Percentiles rank a stretch among this genome's conserved stretches.
Conservation (phyloP, 2,888 invertebrate species). For the Arrhopalites spinosus region DNA sequence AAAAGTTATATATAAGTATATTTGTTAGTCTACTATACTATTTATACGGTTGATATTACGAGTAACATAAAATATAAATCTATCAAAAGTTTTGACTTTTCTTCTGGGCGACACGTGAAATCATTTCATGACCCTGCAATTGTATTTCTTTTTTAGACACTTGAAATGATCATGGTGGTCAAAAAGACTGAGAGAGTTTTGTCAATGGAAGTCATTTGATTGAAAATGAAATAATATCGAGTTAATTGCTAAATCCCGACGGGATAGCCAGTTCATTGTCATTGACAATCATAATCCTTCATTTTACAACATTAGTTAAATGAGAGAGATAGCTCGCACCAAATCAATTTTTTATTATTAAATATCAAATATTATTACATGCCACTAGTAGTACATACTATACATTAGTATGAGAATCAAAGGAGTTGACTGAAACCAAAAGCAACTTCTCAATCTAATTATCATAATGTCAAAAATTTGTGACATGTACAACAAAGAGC, state of each 20-base stretch:
- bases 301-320: neutral
- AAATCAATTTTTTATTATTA: neutral
- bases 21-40: too few relatives aligned
- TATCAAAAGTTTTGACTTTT: constrained; percentile 3
- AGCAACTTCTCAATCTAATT: too few relatives aligned
- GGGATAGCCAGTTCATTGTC: constrained; percentile 19
- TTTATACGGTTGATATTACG: too few relatives aligned
- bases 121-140: constrained; percentile 11
- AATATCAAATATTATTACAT: neutral
- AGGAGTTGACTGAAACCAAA: too few relatives aligned
- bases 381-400: too few relatives aligned
- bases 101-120: constrained; percentile 14
- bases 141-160: neutral
- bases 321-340: neutral
- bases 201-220: constrained; percentile 8
- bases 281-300: neutral
- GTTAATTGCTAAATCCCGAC: constrained; percentile 29
- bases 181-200: neutral
- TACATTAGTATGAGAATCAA: too few relatives aligned
- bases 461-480: too few relatives aligned
- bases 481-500: too few relatives aligned
- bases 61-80: too few relatives aligned
- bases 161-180: neutral
- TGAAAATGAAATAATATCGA: constrained; percentile 25
- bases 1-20: too few relatives aligned